Evolutionary conservation across 2,113 vertebrate genomes (phyloP).

Genomic region (Phainopepla nitens): DNA sequence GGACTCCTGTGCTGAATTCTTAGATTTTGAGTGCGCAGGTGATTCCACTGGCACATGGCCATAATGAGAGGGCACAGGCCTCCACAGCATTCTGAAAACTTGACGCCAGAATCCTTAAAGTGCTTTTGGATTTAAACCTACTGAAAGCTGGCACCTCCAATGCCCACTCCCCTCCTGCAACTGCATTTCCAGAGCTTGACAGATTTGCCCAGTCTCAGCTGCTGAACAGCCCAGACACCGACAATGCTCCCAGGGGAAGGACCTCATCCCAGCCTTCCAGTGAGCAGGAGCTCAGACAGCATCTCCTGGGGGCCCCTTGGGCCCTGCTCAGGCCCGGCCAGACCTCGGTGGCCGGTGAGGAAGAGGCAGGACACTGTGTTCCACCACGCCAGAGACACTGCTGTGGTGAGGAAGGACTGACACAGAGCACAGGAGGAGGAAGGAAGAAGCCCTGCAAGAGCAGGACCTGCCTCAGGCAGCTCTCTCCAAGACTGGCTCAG

Average conservation of each 20-base stretch:
- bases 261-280: neutral
- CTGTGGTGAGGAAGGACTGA: neutral
- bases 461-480: neutral
- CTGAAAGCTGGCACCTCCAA: neutral
- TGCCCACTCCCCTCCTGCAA: neutral
- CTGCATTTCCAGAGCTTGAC: neutral
- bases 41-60: neutral
- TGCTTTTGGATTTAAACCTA: neutral
- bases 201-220: too few relatives aligned
- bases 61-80: neutral
- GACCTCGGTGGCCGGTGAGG: rapidly evolving
- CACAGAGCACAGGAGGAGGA: neutral
- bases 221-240: neutral
- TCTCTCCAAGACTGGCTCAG: rapidly evolving
- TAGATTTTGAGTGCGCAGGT: neutral
- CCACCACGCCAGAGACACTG: neutral
- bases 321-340: neutral
- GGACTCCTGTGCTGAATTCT: neutral
- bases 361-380: neutral
- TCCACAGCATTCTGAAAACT: neutral
- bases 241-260: neutral
- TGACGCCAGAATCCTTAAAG: neutral
- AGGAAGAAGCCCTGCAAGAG: neutral
- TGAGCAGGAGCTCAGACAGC: neutral
- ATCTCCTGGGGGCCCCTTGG: neutral